Percentiles rank a stretch among this genome's conserved stretches.
Conservation (phyloP, 2,113 vertebrate genomes). For the Psilopsiagon aurifrons region DNA sequence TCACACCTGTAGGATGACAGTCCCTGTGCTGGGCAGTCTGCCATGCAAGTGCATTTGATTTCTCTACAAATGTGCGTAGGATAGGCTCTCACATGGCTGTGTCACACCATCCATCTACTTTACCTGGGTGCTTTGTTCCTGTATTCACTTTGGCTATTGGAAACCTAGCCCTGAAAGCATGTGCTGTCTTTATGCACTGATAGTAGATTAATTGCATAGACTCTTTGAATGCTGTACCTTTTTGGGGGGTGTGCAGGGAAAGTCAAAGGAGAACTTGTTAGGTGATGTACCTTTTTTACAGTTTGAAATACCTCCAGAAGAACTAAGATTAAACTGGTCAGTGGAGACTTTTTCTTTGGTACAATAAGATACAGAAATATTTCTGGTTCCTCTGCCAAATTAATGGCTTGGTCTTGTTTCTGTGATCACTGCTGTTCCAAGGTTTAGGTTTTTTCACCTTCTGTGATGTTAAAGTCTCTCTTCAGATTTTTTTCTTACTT, state of each 20-base stretch:
- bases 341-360: background rate
- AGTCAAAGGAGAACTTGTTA: background rate
- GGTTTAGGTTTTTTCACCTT: background rate
- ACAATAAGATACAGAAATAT: background rate
- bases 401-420: background rate
- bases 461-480: background rate
- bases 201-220: background rate
- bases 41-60: background rate
- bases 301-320: background rate
- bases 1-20: background rate
- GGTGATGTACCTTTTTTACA: background rate
- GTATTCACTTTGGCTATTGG: background rate
- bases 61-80: background rate
- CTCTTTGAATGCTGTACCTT: background rate
- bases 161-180: background rate
- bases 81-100: background rate
- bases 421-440: background rate
- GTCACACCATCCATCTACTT: background rate
- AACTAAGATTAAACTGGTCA: background rate
- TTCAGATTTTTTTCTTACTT: background rate
- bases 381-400: background rate
- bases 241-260: background rate
- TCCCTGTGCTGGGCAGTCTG: background rate
- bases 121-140: background rate
- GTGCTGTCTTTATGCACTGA: background rate